Evolutionary conservation across 2,113 vertebrate species (phyloP).

Genomic region (Zosterops pallidus): DNA sequence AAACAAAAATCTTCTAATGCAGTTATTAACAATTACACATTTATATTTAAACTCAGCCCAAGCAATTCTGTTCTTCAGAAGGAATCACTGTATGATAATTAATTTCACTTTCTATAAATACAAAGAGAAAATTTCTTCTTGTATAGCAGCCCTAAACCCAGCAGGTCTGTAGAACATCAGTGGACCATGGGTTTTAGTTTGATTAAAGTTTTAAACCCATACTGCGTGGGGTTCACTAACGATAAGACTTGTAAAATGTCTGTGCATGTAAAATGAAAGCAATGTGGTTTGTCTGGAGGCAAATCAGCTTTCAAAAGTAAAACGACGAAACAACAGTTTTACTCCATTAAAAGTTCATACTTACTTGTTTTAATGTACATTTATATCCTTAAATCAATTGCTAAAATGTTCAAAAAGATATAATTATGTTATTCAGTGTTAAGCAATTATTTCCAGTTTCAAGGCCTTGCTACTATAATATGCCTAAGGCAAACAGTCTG

Average conservation of each 20-base stretch:
- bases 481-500: conserved; percentile 64
- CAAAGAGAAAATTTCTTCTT: conserved; percentile 9
- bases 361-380: background rate
- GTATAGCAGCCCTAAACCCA: background rate
- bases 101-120: background rate
- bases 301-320: background rate
- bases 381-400: conserved; percentile 21
- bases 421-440: conserved; percentile 54
- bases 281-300: background rate
- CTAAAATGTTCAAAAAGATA: conserved; percentile 42
- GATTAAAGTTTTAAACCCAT: conserved; percentile 42
- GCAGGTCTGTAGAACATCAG: background rate
- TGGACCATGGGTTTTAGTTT: background rate
- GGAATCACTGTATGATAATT: conserved; percentile 1
- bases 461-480: conserved; percentile 26
- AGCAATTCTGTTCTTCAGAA: background rate
- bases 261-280: background rate
- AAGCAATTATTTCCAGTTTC: conserved; percentile 64
- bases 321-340: background rate
- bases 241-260: background rate
- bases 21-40: background rate
- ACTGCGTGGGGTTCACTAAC: background rate
- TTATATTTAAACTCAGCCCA: background rate
- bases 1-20: background rate
- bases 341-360: background rate